Base-by-base conservation (phyloP, 2,113 vertebrate genomes). In the Capricornis sumatraensis region DNA sequence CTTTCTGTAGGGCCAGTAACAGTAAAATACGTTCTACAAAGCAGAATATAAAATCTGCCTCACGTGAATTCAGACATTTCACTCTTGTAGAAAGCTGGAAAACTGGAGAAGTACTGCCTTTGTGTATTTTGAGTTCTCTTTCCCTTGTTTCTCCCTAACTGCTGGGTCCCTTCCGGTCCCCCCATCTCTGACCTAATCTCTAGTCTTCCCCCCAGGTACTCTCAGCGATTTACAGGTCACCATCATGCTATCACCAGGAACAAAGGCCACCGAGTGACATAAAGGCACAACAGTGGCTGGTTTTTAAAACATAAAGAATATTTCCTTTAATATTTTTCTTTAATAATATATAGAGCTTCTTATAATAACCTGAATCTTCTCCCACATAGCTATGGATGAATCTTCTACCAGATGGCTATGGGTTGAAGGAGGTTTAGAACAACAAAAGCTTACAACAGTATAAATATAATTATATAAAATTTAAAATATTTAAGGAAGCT, bases 311-410 rank as follows among this genome's bases (percentile, higher is more conserved):
- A 62, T 62, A 79, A 45, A 97, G 58, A 76, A n/a, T n/a, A 57
- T 14, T 89, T 87, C 74, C 40, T 93, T 67, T 57, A 25, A 40
- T 25, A 62, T 81, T 71, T 93, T 92, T 60, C 36, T 81, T 84
- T 88, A 79, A 78, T n/a, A 93, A 87, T 58, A 96, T 96, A 81
- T 3, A 94, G 28, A 86, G 74, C 7, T 45, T 95, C 79, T 89
- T 43, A 57, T 43, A 89, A 67, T 62, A 64, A 94, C 45, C 45
- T 92, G 53, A 53, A 36, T 53, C 88, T 93, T 94, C 36, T 83
- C 33, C 58, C 53, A 83, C 53, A 79, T 25, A 27, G 53, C 40
- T 94, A 62, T 36, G 23, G 21, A 28, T 81, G 53, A 52, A 36
- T 58, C 91, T 93, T 94, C 36, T 83, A 33, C 58, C 53, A 79